Base-by-base conservation (phyloP, 2,888 invertebrate species). In the Sphaeridia pumilis region DNA sequence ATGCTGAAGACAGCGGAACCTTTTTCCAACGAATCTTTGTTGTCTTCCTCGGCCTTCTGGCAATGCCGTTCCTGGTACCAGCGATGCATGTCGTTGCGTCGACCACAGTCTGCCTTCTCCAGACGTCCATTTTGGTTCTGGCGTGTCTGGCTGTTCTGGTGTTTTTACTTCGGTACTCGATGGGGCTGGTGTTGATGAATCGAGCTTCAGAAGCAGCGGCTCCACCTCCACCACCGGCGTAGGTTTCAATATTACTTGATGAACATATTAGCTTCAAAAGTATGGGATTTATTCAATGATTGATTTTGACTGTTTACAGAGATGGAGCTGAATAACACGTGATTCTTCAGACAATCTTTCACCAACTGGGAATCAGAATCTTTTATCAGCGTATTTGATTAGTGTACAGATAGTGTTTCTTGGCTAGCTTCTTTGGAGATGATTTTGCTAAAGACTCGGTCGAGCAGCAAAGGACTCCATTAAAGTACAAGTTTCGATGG, bases 391-490 rank as follows among this genome's bases (percentile, higher is more conserved):
- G 21, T 21, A 49, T 45, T 36, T 28, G 21, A 41, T 54, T 50
- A 7, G 50, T 38, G 41, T 46, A 49, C 17, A 54, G 28, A 25
- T 14, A 17, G 26, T 38, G 17, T 22, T 35, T 27, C 24, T 49
- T 49, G 24, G 28, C 41, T 20, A 3, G n/a, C n/a, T 21, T 21
- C 12, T 25, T 12, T 35, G 42, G 31, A 2, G 20, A 14, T 12
- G 27, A 26, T 17, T 53, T 45, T 12, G 35, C 49, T 31, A 43
- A 52, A 24, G 46, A 47, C 36, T 34, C 24, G 25, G 25, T 54
- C 14, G 60, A 60, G 38, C 63, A 63, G 50, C 63, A 63, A 2
- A 63, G 38, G 4, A 60, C 42, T 27, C 63, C 63, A 31, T 63
- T 57, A 45, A 55, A 63, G 53, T 63, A 63, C 2, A 58, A 47